Percentiles rank a stretch among this genome's conserved stretches.
Evolutionary conservation across 2,113 vertebrate genomes (phyloP).

Genomic region (Ceratotherium simum): DNA sequence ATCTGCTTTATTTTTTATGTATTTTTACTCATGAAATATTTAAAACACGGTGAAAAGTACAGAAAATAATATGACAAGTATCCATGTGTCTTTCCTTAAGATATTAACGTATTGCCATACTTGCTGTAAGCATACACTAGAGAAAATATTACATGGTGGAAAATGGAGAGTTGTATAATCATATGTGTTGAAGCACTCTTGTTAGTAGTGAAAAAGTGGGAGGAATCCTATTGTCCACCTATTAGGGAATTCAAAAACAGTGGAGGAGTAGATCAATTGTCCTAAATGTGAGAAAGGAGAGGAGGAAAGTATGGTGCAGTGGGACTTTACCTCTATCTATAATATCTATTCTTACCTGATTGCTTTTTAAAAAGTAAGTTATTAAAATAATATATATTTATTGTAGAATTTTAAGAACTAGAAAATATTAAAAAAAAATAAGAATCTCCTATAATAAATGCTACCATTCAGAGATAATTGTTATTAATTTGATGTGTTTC

Average conservation of each 20-base stretch:
- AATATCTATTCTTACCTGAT: neutral
- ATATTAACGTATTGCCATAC: neutral
- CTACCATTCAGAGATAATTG: neutral
- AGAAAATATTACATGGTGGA: neutral
- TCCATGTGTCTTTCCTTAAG: neutral
- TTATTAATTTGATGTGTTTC: neutral
- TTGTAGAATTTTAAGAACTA: constrained; percentile 18
- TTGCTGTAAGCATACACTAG: neutral
- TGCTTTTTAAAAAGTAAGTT: neutral
- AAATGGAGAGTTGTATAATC: neutral
- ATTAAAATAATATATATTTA: neutral
- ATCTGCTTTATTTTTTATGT: neutral
- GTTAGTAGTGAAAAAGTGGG: neutral
- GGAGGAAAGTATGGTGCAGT: neutral
- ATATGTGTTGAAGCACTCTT: neutral
- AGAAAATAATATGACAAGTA: neutral
- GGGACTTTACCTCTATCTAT: neutral
- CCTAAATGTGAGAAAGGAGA: neutral
- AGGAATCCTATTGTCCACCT: neutral
- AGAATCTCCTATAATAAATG: neutral
- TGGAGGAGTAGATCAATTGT: neutral
- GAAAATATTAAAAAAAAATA: neutral
- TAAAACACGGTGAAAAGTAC: neutral
- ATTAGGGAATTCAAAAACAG: neutral
- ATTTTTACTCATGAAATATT: neutral